A percentile compares a stretch with the other conserved stretches of the same genome.
Evolutionary conservation across 1,140 invertebrate species (phyloP).

Genomic region (Lasaia peninsularis): DNA sequence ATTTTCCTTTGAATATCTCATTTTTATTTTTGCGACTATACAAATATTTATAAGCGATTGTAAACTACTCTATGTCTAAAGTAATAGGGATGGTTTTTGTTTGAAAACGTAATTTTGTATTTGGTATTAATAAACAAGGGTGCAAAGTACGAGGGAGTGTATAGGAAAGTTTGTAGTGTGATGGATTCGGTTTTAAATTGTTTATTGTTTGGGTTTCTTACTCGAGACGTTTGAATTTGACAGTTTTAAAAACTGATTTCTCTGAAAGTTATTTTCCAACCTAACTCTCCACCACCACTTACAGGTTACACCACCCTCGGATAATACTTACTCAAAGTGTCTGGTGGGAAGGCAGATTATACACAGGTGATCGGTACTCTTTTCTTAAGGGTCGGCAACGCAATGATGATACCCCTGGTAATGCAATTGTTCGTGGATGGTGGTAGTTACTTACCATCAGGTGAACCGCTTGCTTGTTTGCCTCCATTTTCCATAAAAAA

Average conservation of each 20-base stretch:
- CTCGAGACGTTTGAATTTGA: slow-evolving; percentile 26
- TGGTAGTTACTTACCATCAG: no score
- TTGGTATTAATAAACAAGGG: slow-evolving; percentile 11
- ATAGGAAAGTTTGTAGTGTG: slow-evolving; percentile 50
- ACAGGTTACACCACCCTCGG: no score
- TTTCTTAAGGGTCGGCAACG: no score
- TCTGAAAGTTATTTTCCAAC: slow-evolving; percentile 10
- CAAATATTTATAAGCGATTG: slow-evolving; percentile 2
- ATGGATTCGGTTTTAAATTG: slow-evolving; percentile 70
- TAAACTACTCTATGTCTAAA: not conserved
- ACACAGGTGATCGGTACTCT: no score
- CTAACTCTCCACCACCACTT: no score
- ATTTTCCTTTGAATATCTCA: slow-evolving; percentile 14
- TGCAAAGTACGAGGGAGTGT: slow-evolving; percentile 29
- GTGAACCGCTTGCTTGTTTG: no score
- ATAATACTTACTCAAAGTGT: no score
- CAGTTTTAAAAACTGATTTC: slow-evolving; percentile 22
- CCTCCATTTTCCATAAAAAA: no score
- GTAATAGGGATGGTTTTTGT: slow-evolving; percentile 25
- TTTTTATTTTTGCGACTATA: slow-evolving; percentile 13
- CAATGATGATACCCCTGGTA: no score
- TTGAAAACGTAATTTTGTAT: not conserved
- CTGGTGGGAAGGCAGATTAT: no score
- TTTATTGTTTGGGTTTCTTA: slow-evolving; percentile 50
- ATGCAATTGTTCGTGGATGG: no score